Base-by-base conservation (phyloP, 2,797 vertebrate species). In the Crocidura indochinensis region DNA sequence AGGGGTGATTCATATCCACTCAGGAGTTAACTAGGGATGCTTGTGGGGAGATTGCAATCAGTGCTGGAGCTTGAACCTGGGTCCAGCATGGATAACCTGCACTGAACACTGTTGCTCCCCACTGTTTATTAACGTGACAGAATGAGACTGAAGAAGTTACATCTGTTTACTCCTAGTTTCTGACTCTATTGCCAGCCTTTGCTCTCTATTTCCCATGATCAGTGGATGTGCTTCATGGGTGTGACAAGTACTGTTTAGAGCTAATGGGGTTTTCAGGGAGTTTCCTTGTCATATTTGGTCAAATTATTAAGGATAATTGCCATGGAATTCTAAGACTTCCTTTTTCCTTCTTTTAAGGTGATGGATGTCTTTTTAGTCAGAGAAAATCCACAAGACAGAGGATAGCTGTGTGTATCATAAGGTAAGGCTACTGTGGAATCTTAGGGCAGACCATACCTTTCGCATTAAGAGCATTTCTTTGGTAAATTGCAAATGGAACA, bases 291-390 rank as follows among this genome's bases (percentile, higher is more conserved):
- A 27, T 74, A 44, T 72, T 93, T 91, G 79, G 74, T 15, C 29
- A 93, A 84, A 91, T 73, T 29, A 89, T 69, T 83, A 87, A 51
- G 78, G 68, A 67, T 84, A 92, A 94, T 91, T 87, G 78, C 56
- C 62, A 53, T 8, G 11, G n/a, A 80, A n/a, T 4, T 60, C 67
- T 84, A 49, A 87, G 74, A 49, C 49, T 86, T 92, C 83, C 88
- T 92, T 84, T 87, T 92, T 93, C 83, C 75, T 95, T 86, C 49
- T 75, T 65, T 68, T 81, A 85, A 90, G 82, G 75, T 49, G 27
- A 17, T 86, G 53, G 56, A 53, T 91, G 75, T 10, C 44, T 73
- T 4, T 69, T 78, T 38, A 73, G 17, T 90, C 69, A 92, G 82
- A 31, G 56, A n/a, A 77, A 94, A 87, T 14, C 29, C 47, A 38